phyloP scores from a whole-genome alignment of 1,140 invertebrate genomes.

The Brachionus plicatilis region DNA sequence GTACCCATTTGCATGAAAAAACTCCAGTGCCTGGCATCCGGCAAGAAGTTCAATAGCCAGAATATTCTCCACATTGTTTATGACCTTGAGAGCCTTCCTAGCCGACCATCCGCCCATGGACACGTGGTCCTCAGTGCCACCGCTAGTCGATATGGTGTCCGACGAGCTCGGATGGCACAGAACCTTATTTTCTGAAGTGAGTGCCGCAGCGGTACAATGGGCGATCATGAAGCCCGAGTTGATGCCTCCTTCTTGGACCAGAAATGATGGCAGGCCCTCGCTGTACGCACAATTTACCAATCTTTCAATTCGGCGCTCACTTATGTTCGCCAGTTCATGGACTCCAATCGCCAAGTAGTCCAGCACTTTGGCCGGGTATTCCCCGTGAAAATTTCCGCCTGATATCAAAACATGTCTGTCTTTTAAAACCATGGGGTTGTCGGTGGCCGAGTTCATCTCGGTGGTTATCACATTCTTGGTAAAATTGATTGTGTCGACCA shows the following conservation, averaged over 20 bases:
- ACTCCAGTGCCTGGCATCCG: slow-evolving; percentile 71
- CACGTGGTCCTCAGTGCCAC: slow-evolving; percentile 71
- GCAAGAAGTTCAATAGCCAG: slow-evolving; percentile 68
- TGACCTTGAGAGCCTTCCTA: slow-evolving; percentile 63
- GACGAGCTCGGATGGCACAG: slow-evolving; percentile 69
- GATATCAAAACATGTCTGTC: slow-evolving; percentile 67
- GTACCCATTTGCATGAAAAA: slow-evolving; percentile 62
- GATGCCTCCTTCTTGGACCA: slow-evolving; percentile 66
- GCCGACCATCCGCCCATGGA: slow-evolving; percentile 71
- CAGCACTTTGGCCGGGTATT: slow-evolving; percentile 69
- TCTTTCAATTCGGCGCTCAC: slow-evolving; percentile 66
- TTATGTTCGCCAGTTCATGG: slow-evolving; percentile 68
- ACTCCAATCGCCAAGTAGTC: slow-evolving; percentile 70
- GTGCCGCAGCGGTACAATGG: slow-evolving; percentile 67
- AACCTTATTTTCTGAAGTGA: slow-evolving; percentile 69
- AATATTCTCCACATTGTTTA: slow-evolving; percentile 65
- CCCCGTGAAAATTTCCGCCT: slow-evolving; percentile 67
- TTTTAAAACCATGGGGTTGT: slow-evolving; percentile 68
- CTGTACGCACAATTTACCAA: slow-evolving; percentile 68
- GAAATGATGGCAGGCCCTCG: slow-evolving; percentile 65
- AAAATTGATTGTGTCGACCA: slow-evolving; percentile 21
- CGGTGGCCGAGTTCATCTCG: slow-evolving; percentile 66
- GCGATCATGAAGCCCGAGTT: slow-evolving; percentile 74
- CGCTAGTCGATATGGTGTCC: slow-evolving; percentile 68
- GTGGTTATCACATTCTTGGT: slow-evolving; percentile 45